These are phyloP conservation scores for Malacosoma neustria DNA, from an alignment of 2,888 invertebrate genomes.

Conservation along the genomic window DNA sequence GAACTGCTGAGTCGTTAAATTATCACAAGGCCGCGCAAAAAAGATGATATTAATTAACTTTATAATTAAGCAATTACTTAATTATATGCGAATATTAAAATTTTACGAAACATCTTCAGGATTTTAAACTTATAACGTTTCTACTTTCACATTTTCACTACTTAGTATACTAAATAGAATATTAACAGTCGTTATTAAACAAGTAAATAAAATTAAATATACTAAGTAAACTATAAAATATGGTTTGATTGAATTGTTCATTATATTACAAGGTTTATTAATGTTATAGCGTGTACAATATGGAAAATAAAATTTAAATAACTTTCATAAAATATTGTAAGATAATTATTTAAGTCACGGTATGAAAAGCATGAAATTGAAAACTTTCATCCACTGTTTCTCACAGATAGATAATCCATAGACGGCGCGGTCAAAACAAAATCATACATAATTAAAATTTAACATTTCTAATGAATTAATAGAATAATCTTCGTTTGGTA, in stretches of 20 bases:
- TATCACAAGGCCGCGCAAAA: too few species aligned
- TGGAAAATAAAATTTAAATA: background rate
- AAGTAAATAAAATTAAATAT: conserved; percentile 18
- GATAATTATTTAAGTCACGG: too few species aligned
- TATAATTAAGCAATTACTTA: background rate
- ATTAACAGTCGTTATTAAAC: conserved; percentile 5
- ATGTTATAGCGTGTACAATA: conserved; percentile 4
- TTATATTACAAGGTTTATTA: conserved; percentile 14
- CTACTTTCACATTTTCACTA: conserved; percentile 15
- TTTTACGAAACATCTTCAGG: background rate
- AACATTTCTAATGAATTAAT: too few species aligned
- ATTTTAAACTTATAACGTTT: conserved; percentile 3
- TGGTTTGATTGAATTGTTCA: conserved; percentile 26
- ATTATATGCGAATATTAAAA: background rate
- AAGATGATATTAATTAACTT: too few species aligned
- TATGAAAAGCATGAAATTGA: too few species aligned
- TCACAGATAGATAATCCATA: too few species aligned
- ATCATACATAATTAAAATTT: too few species aligned
- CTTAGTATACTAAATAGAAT: conserved; percentile 10
- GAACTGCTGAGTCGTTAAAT: too few species aligned
- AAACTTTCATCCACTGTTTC: too few species aligned
- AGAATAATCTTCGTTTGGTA: background rate
- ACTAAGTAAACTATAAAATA: conserved; percentile 30
- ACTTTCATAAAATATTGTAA: background rate
- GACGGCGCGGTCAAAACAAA: too few species aligned